Evolutionary conservation across 2,888 invertebrate species (phyloP).

Genomic region (Agapostemon virescens): DNA sequence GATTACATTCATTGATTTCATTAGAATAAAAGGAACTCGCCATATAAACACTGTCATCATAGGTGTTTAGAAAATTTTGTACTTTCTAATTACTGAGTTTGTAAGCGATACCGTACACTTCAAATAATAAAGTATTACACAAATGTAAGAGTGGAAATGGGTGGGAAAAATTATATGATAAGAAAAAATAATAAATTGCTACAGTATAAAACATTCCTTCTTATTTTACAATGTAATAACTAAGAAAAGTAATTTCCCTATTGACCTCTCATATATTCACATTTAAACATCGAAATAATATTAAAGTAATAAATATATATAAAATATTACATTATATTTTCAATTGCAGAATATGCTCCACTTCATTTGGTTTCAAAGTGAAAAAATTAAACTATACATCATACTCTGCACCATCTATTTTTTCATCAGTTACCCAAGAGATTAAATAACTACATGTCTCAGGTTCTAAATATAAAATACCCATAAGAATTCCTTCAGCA

Average conservation of each 20-base stretch:
- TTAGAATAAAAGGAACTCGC: slow-evolving; percentile 7
- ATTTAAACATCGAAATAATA: background rate
- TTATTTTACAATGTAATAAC: slow-evolving; percentile 28
- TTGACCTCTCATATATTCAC: background rate
- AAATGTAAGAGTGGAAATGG: slow-evolving; percentile 8
- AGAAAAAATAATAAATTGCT: slow-evolving; percentile 37
- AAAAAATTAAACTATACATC: background rate
- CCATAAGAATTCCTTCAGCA: slow-evolving; percentile 85
- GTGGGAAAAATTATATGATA: slow-evolving; percentile 15
- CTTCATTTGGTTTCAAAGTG: background rate
- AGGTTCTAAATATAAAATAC: slow-evolving; percentile 87
- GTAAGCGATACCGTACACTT: background rate
- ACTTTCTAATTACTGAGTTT: slow-evolving; percentile 31
- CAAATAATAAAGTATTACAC: background rate
- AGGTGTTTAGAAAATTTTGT: slow-evolving; percentile 30
- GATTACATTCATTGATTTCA: slow-evolving; percentile 12
- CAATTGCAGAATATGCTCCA: background rate
- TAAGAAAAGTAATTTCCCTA: background rate
- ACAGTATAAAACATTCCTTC: slow-evolving; percentile 33
- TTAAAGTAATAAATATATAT: background rate
- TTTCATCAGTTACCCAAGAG: slow-evolving; percentile 85
- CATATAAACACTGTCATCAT: slow-evolving; percentile 22
- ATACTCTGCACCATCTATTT: slow-evolving; percentile 85
- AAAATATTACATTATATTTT: background rate
- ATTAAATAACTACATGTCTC: slow-evolving; percentile 84